These are phyloP conservation scores for Melanerpes formicivorus DNA, from an alignment of 2,113 vertebrate genomes.

Conservation along the genomic window DNA sequence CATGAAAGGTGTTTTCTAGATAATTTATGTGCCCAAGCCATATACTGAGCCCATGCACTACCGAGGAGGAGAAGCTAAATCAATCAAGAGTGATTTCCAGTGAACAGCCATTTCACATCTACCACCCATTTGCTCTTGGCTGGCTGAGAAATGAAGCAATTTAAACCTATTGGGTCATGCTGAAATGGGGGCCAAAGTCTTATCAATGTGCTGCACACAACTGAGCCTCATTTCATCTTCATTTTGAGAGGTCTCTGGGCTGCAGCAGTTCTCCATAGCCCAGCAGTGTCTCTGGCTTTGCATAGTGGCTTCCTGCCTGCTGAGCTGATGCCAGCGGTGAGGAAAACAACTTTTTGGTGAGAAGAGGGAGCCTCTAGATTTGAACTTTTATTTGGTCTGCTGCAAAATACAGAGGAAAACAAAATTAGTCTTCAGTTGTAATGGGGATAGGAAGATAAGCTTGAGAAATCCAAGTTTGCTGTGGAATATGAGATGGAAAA, in stretches of 20 bases:
- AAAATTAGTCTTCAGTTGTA: neutral
- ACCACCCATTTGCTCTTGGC: constrained; percentile 61
- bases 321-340: neutral
- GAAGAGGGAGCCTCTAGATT: neutral
- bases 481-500: constrained; percentile 33
- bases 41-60: constrained; percentile 21
- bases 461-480: constrained; percentile 33
- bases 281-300: neutral
- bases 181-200: constrained; percentile 42
- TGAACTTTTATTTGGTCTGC: neutral
- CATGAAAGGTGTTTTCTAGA: neutral
- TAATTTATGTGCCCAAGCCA: constrained; percentile 60
- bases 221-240: constrained; percentile 25
- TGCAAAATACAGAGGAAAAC: neutral
- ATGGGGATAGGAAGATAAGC: constrained; percentile 39
- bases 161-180: constrained; percentile 53
- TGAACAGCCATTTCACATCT: constrained; percentile 43
- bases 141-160: constrained; percentile 65
- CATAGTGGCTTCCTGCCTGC: neutral
- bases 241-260: neutral
- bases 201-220: constrained; percentile 7
- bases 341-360: neutral
- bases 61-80: constrained; percentile 11
- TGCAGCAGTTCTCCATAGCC: neutral
- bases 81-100: constrained; percentile 65